These are phyloP conservation scores for Protobothrops mucrosquamatus DNA, from an alignment of 2,113 vertebrate species.

Conservation along the genomic window DNA sequence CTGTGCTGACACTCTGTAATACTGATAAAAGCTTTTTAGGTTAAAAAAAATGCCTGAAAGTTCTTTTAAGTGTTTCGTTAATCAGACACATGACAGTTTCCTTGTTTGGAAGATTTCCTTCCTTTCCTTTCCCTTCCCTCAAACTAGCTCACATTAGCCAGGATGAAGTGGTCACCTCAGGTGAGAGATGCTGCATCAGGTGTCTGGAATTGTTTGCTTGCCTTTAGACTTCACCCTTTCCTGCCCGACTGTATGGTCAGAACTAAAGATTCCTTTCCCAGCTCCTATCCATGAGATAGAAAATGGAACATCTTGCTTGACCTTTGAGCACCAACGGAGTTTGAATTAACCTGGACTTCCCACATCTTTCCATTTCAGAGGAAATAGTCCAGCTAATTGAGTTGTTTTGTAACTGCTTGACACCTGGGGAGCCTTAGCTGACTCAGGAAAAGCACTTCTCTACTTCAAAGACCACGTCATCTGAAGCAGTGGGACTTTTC, in stretches of 20 bases:
- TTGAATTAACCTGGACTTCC: background rate
- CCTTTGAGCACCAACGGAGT: background rate
- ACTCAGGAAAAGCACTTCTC: rapidly evolving
- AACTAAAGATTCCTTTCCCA: background rate
- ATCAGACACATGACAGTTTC: no score
- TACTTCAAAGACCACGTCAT: background rate
- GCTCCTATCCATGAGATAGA: background rate
- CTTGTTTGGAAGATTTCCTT: background rate
- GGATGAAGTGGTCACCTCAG: background rate
- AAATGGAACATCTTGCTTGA: background rate
- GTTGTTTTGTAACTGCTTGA: background rate
- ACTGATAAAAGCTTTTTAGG: no score
- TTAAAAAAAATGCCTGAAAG: no score
- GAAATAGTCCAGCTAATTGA: background rate
- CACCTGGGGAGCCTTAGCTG: background rate
- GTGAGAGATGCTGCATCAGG: background rate
- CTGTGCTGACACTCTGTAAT: no score
- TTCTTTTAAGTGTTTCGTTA: no score
- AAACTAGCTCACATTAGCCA: background rate
- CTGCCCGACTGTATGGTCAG: background rate
- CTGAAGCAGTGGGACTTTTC: background rate
- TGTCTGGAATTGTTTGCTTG: background rate
- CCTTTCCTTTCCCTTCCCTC: background rate
- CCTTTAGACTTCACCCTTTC: background rate
- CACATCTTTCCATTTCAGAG: background rate